Evolutionary conservation across 2,113 vertebrate species (phyloP).

Genomic region (Ctenomys sociabilis): DNA sequence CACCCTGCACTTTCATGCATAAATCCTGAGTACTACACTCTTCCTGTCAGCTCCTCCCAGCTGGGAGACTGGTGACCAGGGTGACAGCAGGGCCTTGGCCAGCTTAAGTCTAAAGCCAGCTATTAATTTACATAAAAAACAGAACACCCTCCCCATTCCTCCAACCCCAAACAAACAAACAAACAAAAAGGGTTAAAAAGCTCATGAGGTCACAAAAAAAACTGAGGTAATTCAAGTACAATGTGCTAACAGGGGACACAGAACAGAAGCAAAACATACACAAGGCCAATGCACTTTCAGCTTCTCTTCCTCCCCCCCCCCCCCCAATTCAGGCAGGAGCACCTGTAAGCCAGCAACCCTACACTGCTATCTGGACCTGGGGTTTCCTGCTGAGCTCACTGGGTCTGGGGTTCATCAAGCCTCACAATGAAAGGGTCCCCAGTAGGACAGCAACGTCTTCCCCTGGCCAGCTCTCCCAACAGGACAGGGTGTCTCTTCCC

Average conservation of each 20-base stretch:
- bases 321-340: background rate
- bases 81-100: background rate
- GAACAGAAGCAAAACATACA: slow-evolving; percentile 74
- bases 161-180: slow-evolving; percentile 84
- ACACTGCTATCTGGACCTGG: background rate
- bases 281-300: slow-evolving; percentile 64
- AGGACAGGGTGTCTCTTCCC: background rate
- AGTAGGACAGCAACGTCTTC: background rate
- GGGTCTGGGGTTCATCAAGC: background rate
- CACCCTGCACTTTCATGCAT: background rate
- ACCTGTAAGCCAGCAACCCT: background rate
- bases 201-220: slow-evolving; percentile 96
- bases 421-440: background rate
- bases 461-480: background rate
- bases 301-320: slow-evolving; percentile 11
- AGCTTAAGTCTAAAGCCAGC: slow-evolving; percentile 57
- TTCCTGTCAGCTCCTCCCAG: slow-evolving; percentile 3
- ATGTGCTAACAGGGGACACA: slow-evolving; percentile 89
- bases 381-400: background rate
- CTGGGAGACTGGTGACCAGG: background rate
- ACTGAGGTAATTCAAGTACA: slow-evolving; percentile 99
- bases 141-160: slow-evolving; percentile 59
- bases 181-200: slow-evolving; percentile 87
- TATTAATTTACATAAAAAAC: slow-evolving; percentile 71
- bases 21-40: slow-evolving; percentile 36